phyloP scores from a whole-genome alignment of 2,888 invertebrate genomes.

The Pachliopta kotzebuea region DNA sequence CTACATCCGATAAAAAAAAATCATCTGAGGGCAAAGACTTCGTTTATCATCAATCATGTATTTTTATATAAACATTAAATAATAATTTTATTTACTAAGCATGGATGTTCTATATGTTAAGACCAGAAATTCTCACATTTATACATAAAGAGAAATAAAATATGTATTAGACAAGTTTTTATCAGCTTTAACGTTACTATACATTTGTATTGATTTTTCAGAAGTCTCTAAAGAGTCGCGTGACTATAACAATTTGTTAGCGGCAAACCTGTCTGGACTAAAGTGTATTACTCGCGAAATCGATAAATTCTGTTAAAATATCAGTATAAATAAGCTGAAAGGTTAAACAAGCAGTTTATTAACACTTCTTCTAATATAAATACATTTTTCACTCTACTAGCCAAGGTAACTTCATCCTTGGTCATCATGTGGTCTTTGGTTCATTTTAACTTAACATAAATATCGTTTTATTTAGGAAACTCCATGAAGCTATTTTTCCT shows the following conservation, averaged over 20 bases:
- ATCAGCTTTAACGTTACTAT: background rate
- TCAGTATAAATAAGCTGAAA: background rate
- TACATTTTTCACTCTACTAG: background rate
- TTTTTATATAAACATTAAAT: constrained; percentile 9
- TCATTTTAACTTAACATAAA: no score
- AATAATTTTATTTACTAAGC: background rate
- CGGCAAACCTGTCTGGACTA: constrained; percentile 25
- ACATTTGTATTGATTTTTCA: constrained; percentile 36
- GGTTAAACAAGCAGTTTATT: background rate
- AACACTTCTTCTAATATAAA: background rate
- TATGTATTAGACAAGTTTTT: background rate
- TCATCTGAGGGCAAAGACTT: constrained; percentile 18
- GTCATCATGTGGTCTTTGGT: no score
- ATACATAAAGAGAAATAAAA: no score
- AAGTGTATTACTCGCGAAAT: constrained; percentile 1
- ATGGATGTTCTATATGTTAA: background rate
- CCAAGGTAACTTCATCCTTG: no score
- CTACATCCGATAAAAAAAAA: constrained; percentile 27
- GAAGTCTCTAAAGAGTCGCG: constrained; percentile 41
- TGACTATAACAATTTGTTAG: constrained; percentile 38
- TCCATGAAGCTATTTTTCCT: background rate
- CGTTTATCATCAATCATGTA: constrained; percentile 26
- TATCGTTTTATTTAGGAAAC: no score
- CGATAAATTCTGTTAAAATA: background rate
- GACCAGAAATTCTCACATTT: no score